Evolutionary conservation across 2,888 invertebrate genomes (phyloP).

Genomic region (Carterocephalus palaemon): DNA sequence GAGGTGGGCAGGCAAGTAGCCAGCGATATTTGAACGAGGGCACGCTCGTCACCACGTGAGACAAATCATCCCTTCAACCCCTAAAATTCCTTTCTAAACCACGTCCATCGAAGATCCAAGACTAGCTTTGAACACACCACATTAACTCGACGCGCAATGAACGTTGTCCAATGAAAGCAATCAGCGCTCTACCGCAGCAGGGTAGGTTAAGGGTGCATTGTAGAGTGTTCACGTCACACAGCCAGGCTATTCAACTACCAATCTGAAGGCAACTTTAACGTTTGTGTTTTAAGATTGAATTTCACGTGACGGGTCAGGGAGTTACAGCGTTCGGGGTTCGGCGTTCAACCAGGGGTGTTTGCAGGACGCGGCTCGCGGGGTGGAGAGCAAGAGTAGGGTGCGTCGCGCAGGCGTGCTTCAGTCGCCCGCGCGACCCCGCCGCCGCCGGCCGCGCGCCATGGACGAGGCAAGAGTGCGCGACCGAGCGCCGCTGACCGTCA

Average conservation of each 20-base stretch:
- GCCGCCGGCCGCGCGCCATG: conserved; percentile 78
- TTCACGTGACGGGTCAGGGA: conserved; percentile 25
- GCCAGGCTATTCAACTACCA: conserved; percentile 38
- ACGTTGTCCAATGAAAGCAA: conserved; percentile 34
- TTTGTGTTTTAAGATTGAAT: conserved; percentile 30
- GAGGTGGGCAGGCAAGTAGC: conserved; percentile 47
- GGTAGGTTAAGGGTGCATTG: conserved; percentile 76
- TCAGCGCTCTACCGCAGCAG: conserved; percentile 43
- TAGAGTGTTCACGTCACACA: conserved; percentile 53
- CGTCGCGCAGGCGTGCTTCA: conserved; percentile 76
- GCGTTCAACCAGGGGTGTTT: conserved; percentile 67
- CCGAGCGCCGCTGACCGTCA: conserved; percentile 74
- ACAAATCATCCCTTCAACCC: conserved; percentile 9
- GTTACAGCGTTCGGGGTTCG: conserved; percentile 47
- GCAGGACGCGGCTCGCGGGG: conserved; percentile 64
- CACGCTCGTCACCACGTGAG: conserved; percentile 42
- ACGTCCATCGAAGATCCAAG: conserved; percentile 5
- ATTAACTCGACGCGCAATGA: conserved; percentile 8
- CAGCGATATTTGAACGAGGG: conserved; percentile 54
- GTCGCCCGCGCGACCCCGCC: conserved; percentile 79
- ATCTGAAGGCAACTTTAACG: conserved; percentile 28
- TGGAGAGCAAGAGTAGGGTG: conserved; percentile 69
- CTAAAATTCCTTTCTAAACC: conserved; percentile 8
- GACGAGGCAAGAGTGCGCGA: conserved; percentile 66
- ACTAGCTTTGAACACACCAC: neutral